Evolutionary conservation across 2,888 invertebrate genomes (phyloP), one percentile per base, ranked within the genome.

Genomic region (Hypsopygia costalis): DNA sequence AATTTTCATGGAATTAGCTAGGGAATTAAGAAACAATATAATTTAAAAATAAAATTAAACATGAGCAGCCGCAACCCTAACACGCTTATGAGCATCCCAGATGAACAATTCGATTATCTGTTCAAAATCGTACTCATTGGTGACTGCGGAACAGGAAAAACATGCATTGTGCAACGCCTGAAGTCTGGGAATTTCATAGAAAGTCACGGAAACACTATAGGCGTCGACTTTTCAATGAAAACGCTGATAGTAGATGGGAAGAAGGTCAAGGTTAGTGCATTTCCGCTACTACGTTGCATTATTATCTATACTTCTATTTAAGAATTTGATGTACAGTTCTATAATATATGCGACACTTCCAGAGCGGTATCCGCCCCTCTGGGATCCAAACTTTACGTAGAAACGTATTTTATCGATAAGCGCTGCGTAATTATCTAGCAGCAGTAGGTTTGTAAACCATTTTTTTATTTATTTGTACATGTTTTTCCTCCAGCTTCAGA

Each of bases 221-320:
- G 98, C 50, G 98, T 98, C 41, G 98, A 98, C 86, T 98, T 98
- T 90, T 98, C 98, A 47, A 98, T 98, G 98, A 98, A 98, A 92
- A 98, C 98, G 39, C 92, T 98, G 29, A 91, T 94, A 55, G 94
- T 98, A 34, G 98, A 98, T 77, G 96, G 95, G 38, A 98, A 98
- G 82, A 94, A 94, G 90, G 95, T 98, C 58, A 98, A 98, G 94
- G 97, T 98, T 58, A 63, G 86, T 72, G 34, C 55, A 55, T 54
- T 60, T 67, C 49, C 46, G 47, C 58, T 50, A 50, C 47, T 52
- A 40, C 41, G 47, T 49, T 40, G 42, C 46, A 48, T 34, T 46
- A 30, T 30, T n/a, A n/a, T n/a, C n/a, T n/a, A n/a, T n/a, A n/a
- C n/a, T n/a, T n/a, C n/a, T n/a, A n/a, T n/a, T n/a, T n/a, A n/a